Conservation (phyloP, 2,888 invertebrate genomes). For the Kuschelorhynchus macadamiae region DNA sequence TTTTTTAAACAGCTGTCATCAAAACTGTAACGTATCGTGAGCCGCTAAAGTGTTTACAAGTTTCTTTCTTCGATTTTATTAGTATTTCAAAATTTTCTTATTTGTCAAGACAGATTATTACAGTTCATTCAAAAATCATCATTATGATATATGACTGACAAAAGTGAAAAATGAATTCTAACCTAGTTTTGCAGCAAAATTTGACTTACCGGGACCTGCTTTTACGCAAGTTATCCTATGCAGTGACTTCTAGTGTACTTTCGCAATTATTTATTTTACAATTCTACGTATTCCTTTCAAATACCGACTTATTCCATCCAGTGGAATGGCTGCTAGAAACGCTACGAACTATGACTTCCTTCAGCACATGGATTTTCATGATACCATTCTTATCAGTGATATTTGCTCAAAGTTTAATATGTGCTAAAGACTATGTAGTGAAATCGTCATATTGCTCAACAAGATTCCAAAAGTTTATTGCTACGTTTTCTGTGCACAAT, state of each 20-base stretch:
- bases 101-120: too few species aligned
- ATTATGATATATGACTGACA: too few species aligned
- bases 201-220: constrained; percentile 74
- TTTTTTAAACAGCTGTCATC: too few species aligned
- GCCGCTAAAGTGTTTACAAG: too few species aligned
- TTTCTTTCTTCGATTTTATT: too few species aligned
- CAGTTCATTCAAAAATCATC: too few species aligned
- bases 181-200: constrained; percentile 30
- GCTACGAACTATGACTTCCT: constrained; percentile 73
- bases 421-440: constrained; percentile 78
- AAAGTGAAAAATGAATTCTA: constrained; percentile 43
- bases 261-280: constrained; percentile 63
- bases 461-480: constrained; percentile 77
- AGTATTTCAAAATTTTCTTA: too few species aligned
- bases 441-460: constrained; percentile 76
- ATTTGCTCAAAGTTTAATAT: constrained; percentile 80
- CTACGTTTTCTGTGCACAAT: constrained; percentile 75
- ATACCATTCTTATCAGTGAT: constrained; percentile 76
- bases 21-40: too few species aligned
- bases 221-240: constrained; percentile 72
- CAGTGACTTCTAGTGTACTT: constrained; percentile 64
- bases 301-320: constrained; percentile 77
- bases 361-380: constrained; percentile 78
- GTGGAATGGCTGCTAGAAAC: constrained; percentile 76
- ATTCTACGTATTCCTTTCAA: constrained; percentile 70